These are phyloP conservation scores for Nowickia ferox DNA, from an alignment of 2,888 invertebrate species.

Conservation along the genomic window DNA sequence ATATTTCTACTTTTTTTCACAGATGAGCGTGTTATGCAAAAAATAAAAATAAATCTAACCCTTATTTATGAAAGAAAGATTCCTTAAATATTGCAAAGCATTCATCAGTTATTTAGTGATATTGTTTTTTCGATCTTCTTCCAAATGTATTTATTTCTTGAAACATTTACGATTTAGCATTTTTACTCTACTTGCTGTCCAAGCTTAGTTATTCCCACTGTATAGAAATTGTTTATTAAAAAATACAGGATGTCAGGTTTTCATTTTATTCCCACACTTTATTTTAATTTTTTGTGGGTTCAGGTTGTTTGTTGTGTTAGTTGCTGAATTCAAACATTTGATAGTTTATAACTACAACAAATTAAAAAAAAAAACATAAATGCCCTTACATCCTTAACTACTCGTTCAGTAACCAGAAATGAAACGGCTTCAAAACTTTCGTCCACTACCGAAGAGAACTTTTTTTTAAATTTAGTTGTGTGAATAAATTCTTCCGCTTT, in stretches of 20 bases:
- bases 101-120: not conserved
- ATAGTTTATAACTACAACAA: slow-evolving; percentile 46
- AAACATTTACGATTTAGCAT: not conserved
- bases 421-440: slow-evolving; percentile 43
- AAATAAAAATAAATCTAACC: slow-evolving; percentile 23
- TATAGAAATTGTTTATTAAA: slow-evolving; percentile 19
- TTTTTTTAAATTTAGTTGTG: slow-evolving; percentile 29
- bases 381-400: slow-evolving; percentile 65
- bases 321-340: slow-evolving; percentile 57
- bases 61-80: slow-evolving; percentile 8
- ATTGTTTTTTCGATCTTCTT: not conserved
- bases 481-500: slow-evolving; percentile 11
- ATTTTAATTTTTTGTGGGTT: slow-evolving; percentile 4
- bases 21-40: slow-evolving; percentile 15
- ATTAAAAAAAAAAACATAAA: slow-evolving; percentile 41
- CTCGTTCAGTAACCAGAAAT: slow-evolving; percentile 11
- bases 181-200: not conserved
- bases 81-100: not conserved
- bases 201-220: slow-evolving; percentile 29
- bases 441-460: slow-evolving; percentile 24
- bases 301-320: slow-evolving; percentile 29
- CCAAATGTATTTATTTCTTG: not conserved
- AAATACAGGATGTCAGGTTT: slow-evolving; percentile 63
- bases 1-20: not conserved
- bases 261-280: slow-evolving; percentile 65